Percentiles rank a stretch among this genome's conserved stretches.
Evolutionary conservation across 2,888 invertebrate species (phyloP).

Genomic region (Dasysyrphus tricinctus): DNA sequence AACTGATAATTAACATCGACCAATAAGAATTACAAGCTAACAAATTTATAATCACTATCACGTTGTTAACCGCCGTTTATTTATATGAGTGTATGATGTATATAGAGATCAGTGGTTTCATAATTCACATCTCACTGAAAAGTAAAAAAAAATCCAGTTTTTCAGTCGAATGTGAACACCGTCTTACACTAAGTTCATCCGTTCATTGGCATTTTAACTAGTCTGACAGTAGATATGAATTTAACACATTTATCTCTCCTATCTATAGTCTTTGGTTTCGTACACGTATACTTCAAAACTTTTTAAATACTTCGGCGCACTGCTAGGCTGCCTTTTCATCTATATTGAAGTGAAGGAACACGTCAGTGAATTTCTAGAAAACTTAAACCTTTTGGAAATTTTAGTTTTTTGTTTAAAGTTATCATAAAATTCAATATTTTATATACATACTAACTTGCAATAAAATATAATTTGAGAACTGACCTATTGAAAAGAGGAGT

Average conservation of each 20-base stretch:
- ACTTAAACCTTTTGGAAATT: constrained; percentile 43
- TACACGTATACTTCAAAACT: constrained; percentile 59
- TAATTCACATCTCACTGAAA: no score
- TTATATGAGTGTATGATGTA: no score
- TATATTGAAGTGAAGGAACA: constrained; percentile 60
- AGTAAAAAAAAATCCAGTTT: no score
- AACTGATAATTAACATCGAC: no score
- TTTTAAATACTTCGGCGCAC: constrained; percentile 49
- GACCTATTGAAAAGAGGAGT: background rate
- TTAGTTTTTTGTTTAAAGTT: constrained; percentile 18
- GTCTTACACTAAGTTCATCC: no score
- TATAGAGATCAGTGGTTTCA: no score
- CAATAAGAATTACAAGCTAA: no score
- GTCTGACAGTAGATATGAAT: constrained; percentile 43
- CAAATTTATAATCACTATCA: no score
- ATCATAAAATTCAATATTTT: background rate
- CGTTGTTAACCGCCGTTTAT: no score
- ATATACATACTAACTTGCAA: background rate
- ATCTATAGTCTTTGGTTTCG: constrained; percentile 6
- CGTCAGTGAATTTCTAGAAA: constrained; percentile 67
- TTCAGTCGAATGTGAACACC: no score
- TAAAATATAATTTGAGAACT: background rate
- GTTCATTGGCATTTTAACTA: no score
- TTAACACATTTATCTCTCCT: background rate
- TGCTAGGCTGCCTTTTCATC: constrained; percentile 26